Percentiles rank a stretch among this genome's conserved stretches.
These are phyloP conservation scores for Plagodis dolabraria DNA, from an alignment of 2,888 invertebrate genomes.

Conservation along the genomic window DNA sequence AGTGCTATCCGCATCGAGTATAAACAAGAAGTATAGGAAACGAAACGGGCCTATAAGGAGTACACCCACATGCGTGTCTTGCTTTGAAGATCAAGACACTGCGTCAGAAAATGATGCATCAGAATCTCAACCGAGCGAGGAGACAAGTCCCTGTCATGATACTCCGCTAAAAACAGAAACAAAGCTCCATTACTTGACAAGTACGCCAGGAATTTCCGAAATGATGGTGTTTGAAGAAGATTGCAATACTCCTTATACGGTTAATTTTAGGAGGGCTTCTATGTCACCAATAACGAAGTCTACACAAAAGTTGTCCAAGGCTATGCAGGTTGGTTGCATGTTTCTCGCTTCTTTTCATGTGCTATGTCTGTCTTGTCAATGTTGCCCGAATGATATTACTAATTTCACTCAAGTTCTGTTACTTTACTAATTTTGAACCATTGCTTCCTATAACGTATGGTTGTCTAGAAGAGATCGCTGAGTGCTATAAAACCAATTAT, in stretches of 20 bases:
- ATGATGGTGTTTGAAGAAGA: conserved; percentile 60
- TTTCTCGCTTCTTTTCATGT: conserved; percentile 34
- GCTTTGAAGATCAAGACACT: conserved; percentile 73
- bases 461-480: too few relatives aligned
- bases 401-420: conserved; percentile 9
- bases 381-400: conserved; percentile 25
- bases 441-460: too few relatives aligned
- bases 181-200: conserved; percentile 68
- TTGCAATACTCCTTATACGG: conserved; percentile 70
- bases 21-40: conserved; percentile 76
- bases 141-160: conserved; percentile 39
- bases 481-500: too few relatives aligned
- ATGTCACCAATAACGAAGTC: conserved; percentile 96
- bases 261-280: conserved; percentile 87
- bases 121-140: conserved; percentile 33
- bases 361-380: conserved; percentile 35
- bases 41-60: conserved; percentile 55
- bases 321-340: conserved; percentile 91
- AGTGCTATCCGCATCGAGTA: conserved; percentile 58
- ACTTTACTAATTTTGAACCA: background rate
- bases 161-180: conserved; percentile 62
- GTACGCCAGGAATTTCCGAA: conserved; percentile 73
- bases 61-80: conserved; percentile 77
- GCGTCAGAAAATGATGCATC: conserved; percentile 50
- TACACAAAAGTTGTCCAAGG: conserved; percentile 93